Evolutionary conservation across 2,797 vertebrate genomes (phyloP).

Genomic region (Carapus acus): DNA sequence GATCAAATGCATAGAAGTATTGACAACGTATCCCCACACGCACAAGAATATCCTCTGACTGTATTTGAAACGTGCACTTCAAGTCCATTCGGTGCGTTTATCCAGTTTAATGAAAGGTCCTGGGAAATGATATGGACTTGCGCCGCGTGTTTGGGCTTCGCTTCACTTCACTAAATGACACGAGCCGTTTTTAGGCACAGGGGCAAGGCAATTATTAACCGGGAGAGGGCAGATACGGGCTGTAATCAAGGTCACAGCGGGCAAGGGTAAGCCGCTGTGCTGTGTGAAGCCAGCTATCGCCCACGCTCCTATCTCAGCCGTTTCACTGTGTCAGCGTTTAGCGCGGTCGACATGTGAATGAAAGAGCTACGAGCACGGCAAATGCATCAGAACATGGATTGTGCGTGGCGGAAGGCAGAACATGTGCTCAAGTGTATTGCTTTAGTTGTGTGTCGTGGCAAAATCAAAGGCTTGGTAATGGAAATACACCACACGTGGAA

Average conservation of each 20-base stretch:
- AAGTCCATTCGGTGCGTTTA: background rate
- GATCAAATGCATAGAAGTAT: too few relatives aligned
- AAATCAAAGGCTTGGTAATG: too few relatives aligned
- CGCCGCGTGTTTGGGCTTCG: conserved; percentile 3
- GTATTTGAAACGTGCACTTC: background rate
- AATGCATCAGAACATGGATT: background rate
- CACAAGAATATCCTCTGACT: background rate
- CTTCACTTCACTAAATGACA: conserved; percentile 12
- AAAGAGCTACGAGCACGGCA: background rate
- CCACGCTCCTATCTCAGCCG: conserved; percentile 17
- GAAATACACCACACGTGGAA: too few relatives aligned
- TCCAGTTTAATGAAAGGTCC: background rate
- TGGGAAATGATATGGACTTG: conserved; percentile 6
- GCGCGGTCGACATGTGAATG: conserved; percentile 22
- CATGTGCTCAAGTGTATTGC: too few relatives aligned
- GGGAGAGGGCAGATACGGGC: conserved; percentile 50
- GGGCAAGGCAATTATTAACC: conserved; percentile 65
- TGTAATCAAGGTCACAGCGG: conserved; percentile 55
- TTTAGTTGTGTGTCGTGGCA: too few relatives aligned
- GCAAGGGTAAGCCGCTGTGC: conserved; percentile 30
- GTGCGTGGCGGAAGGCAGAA: background rate
- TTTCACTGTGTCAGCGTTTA: conserved; percentile 8
- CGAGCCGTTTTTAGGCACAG: conserved; percentile 29
- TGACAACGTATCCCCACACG: too few relatives aligned
- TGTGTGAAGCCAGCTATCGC: too few relatives aligned